phyloP scores from a whole-genome alignment of 1,140 invertebrate genomes.

The Penaeus vannamei region DNA sequence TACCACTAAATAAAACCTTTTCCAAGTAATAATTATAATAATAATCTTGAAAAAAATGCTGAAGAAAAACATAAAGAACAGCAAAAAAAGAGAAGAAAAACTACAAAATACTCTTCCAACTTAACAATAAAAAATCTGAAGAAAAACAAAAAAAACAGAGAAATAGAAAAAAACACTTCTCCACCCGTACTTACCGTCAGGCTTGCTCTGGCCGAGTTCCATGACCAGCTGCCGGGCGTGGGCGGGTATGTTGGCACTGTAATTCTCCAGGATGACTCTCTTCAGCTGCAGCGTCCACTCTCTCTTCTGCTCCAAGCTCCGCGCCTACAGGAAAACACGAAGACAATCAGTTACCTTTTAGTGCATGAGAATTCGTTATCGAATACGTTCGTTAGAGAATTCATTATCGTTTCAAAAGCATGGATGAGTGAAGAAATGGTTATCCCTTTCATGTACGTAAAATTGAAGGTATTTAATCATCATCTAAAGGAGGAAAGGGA shows the following conservation, averaged over 20 bases:
- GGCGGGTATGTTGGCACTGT: conserved; percentile 91
- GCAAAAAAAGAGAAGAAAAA: too few species aligned
- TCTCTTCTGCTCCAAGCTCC: conserved; percentile 91
- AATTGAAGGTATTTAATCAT: too few species aligned
- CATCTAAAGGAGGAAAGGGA: too few species aligned
- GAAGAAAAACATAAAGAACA: too few species aligned
- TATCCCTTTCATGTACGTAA: too few species aligned
- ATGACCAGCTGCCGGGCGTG: conserved; percentile 94
- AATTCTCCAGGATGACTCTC: conserved; percentile 94
- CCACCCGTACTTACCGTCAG: conserved; percentile 18
- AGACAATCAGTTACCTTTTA: background rate
- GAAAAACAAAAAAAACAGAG: too few species aligned
- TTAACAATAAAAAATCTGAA: background rate
- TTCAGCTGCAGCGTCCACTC: conserved; percentile 94
- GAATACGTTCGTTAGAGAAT: background rate
- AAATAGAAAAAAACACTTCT: too few species aligned
- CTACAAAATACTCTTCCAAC: too few species aligned
- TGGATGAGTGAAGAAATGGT: too few species aligned
- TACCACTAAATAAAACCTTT: background rate
- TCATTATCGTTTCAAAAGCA: background rate
- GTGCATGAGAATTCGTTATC: background rate
- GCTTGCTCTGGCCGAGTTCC: conserved; percentile 83
- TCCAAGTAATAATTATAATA: too few species aligned
- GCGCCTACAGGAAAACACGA: conserved; percentile 74
- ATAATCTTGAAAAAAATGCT: background rate